Evolutionary conservation across 2,888 invertebrate species (phyloP), one percentile per base, ranked within the genome.

Genomic region (Prosapia bicincta): DNA sequence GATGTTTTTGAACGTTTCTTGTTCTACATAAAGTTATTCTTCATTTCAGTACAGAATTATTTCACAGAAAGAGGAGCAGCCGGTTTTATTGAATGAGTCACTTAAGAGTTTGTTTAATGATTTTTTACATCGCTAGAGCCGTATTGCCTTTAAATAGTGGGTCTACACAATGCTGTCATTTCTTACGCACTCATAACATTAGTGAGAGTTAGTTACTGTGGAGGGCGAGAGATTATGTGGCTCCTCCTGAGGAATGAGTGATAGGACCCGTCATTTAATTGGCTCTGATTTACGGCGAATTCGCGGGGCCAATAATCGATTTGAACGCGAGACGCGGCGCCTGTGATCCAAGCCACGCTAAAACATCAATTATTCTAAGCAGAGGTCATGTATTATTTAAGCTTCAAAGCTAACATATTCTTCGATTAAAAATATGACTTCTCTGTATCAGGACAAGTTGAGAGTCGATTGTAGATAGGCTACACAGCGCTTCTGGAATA

Each of bases 391-490:
- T 54, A 54, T 54, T 54, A 54, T 54, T 54, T 54, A 54, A 20
- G 20, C 2, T 54, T 54, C 20, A 5, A 9, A 54, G 54, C 54
- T 54, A 54, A 54, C 54, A 54, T 54, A 54, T 54, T 54, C 20
- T 54, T 54, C 54, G 54, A 54, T 54, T 54, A 54, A 54, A 54
- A 54, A 54, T 54, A 54, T 54, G n/a, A 54, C 54, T 54, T 54
- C 54, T 20, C 54, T 20, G 10, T n/a, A 54, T 54, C 20, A 54
- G 54, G 54, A 54, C 54, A 54, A 54, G 54, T 54, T 54, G 54
- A n/a, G 54, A 54, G 54, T 54, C 54, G 54, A 54, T 54, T 54
- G 54, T 54, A 54, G 54, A 54, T 54, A 54, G 20, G 54, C 54
- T 20, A 30, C 30, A 30, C 5, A 5, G 30, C 54, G 54, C 54